A percentile compares a stretch with the other conserved stretches of the same genome.
These are phyloP conservation scores for Leuciscus waleckii DNA, from an alignment of 2,797 vertebrate species.

Conservation along the genomic window DNA sequence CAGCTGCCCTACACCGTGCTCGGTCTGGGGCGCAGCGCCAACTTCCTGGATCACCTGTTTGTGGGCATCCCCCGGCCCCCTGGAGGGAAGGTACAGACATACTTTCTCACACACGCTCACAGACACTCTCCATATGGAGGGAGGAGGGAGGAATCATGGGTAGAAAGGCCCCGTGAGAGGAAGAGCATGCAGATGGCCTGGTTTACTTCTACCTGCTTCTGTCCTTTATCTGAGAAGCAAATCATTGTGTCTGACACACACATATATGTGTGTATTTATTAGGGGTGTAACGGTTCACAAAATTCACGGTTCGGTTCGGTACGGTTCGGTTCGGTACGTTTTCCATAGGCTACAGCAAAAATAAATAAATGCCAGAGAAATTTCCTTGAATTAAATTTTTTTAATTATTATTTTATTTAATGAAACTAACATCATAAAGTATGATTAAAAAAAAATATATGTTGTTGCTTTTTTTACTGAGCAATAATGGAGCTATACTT, in stretches of 20 bases:
- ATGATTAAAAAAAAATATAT: no score
- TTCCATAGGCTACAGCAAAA: no score
- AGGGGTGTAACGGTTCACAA: no score
- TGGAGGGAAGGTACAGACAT: slow-evolving; percentile 82
- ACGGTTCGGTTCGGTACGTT: no score
- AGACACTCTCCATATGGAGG: slow-evolving; percentile 34
- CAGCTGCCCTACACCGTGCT: slow-evolving; percentile 96
- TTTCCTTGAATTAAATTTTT: no score
- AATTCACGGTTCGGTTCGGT: no score
- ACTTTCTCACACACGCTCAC: slow-evolving; percentile 59
- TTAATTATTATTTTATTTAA: no score
- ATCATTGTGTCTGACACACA: neutral
- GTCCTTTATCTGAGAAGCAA: neutral
- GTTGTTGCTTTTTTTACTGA: no score
- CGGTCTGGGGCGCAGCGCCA: slow-evolving; percentile 94
- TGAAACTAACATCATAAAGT: no score
- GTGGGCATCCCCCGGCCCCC: slow-evolving; percentile 91
- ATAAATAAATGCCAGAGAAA: no score
- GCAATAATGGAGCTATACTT: no score
- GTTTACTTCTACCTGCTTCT: slow-evolving; percentile 40
- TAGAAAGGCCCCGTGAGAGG: slow-evolving; percentile 29
- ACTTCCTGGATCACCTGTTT: slow-evolving; percentile 94
- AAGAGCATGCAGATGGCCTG: slow-evolving; percentile 47
- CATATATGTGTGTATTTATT: rapidly evolving
- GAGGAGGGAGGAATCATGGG: slow-evolving; percentile 22